Conservation (phyloP, 2,113 vertebrate species). For the Indri indri region DNA sequence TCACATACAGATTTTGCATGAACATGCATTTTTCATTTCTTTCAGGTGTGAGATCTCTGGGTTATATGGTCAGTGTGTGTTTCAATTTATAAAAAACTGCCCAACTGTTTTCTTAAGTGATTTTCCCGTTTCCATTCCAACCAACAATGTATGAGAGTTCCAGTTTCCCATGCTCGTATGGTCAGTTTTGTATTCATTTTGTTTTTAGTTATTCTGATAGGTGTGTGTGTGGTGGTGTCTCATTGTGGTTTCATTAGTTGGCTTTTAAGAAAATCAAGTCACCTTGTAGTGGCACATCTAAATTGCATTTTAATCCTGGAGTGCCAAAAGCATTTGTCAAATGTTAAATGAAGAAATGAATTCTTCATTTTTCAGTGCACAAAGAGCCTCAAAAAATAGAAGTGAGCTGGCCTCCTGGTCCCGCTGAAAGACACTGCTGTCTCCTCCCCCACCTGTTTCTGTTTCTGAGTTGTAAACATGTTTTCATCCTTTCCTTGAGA, state of each 20-base stretch:
- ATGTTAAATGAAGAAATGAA: not conserved
- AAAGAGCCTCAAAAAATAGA: not conserved
- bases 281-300: not conserved
- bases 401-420: not conserved
- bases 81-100: not conserved
- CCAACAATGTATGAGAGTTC: not conserved
- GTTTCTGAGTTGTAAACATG: slow-evolving; percentile 39
- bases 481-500: not conserved
- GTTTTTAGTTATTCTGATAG: not conserved
- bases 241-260: not conserved
- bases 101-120: not conserved
- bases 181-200: not conserved
- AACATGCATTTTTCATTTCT: not conserved
- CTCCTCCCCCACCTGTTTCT: not conserved
- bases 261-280: not conserved
- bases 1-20: not conserved
- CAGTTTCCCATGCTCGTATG: not conserved
- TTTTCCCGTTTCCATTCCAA: not conserved
- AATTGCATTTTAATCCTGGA: not conserved
- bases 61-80: not conserved
- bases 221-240: not conserved
- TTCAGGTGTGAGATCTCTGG: not conserved
- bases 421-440: not conserved
- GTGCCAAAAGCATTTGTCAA: not conserved
- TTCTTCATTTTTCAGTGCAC: not conserved